These are phyloP conservation scores for Ameiurus melas DNA, from an alignment of 2,113 vertebrate species.

Conservation along the genomic window DNA sequence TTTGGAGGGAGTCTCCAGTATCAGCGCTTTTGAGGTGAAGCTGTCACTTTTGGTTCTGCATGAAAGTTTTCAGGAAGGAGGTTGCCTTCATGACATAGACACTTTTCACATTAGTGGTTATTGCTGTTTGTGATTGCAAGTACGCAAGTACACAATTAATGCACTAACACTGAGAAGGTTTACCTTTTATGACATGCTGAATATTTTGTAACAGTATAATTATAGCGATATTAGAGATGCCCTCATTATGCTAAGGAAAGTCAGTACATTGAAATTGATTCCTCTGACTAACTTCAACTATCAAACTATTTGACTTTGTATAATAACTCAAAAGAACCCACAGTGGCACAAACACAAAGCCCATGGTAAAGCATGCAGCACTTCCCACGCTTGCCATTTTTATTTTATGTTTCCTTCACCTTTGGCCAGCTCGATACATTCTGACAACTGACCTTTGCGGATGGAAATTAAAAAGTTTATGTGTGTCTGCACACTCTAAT, in stretches of 20 bases:
- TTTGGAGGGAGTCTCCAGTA: not conserved
- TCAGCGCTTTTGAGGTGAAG: not conserved
- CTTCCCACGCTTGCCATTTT: not conserved
- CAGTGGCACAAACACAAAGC: not conserved
- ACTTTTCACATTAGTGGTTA: not conserved
- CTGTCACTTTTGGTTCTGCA: not conserved
- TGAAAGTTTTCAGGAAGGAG: not conserved
- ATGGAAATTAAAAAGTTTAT: slow-evolving; percentile 54
- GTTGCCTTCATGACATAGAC: not conserved
- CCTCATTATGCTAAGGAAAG: not conserved
- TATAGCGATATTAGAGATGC: not conserved
- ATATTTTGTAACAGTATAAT: not conserved
- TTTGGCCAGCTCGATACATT: slow-evolving; percentile 72
- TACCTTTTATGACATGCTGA: not conserved
- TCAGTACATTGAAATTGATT: not conserved
- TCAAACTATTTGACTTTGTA: not conserved
- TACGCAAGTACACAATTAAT: not conserved
- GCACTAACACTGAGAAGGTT: not conserved
- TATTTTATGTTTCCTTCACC: slow-evolving; percentile 69
- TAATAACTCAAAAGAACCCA: not conserved
- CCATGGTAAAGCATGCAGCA: not conserved
- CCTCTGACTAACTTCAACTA: not conserved
- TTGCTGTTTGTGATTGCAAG: not conserved
- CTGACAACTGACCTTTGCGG: slow-evolving; percentile 74
- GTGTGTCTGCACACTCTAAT: slow-evolving; percentile 43